Evolutionary conservation across 2,888 invertebrate genomes (phyloP).

Genomic region (Stenurella melanura): DNA sequence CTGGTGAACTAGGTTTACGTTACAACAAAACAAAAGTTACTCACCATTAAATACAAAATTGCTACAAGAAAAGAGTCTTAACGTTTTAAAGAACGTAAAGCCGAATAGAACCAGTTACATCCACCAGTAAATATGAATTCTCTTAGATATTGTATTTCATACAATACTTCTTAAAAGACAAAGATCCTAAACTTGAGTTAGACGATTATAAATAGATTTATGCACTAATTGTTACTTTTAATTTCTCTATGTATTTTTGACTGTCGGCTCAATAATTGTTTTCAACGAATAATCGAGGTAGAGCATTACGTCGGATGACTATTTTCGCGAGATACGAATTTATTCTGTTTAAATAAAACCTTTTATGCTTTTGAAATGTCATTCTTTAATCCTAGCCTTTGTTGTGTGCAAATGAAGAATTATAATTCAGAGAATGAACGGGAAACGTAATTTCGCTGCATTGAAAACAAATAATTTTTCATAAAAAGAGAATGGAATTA

Average conservation of each 20-base stretch:
- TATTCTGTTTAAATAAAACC: constrained; percentile 3
- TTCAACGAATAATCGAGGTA: neutral
- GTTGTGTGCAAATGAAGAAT: constrained; percentile 11
- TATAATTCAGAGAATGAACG: constrained; percentile 12
- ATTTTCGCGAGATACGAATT: neutral
- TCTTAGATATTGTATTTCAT: neutral
- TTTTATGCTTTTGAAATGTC: constrained; percentile 7
- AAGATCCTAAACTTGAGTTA: neutral
- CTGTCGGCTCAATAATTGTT: neutral
- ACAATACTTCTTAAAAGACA: neutral
- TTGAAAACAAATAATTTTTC: neutral
- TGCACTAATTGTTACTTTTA: neutral
- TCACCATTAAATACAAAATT: no score
- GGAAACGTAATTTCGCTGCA: neutral
- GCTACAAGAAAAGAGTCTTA: no score
- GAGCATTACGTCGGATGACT: neutral
- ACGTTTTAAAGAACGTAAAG: no score
- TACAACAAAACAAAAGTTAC: no score
- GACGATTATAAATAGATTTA: constrained; percentile 1
- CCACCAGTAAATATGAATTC: neutral
- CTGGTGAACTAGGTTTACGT: no score
- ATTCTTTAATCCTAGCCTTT: constrained; percentile 7
- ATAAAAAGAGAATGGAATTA: neutral
- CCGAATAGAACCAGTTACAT: neutral
- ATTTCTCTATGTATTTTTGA: neutral